These are phyloP conservation scores for Tetramorium bicarinatum DNA, from an alignment of 2,888 invertebrate genomes.

Conservation along the genomic window DNA sequence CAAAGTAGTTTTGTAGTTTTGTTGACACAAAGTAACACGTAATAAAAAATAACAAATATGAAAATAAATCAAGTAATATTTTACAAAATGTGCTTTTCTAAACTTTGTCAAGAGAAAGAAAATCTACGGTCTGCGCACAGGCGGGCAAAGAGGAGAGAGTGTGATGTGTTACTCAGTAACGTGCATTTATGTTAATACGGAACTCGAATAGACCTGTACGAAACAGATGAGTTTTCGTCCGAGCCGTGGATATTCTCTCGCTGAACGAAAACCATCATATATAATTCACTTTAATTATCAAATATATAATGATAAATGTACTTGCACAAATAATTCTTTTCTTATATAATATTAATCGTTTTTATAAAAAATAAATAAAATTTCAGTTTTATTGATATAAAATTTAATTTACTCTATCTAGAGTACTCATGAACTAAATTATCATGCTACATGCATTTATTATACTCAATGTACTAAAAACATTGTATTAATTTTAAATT, in stretches of 20 bases:
- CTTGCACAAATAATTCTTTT: conserved; percentile 6
- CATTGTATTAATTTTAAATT: neutral
- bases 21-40: neutral
- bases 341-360: neutral
- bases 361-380: conserved; percentile 16
- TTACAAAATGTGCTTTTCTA: neutral
- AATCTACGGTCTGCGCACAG: too few species aligned
- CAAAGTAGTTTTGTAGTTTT: neutral
- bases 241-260: too few species aligned
- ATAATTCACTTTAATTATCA: neutral
- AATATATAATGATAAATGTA: neutral
- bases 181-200: too few species aligned
- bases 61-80: conserved; percentile 1
- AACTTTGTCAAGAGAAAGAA: too few species aligned
- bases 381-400: neutral
- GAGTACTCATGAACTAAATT: neutral
- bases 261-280: neutral
- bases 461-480: neutral
- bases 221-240: too few species aligned
- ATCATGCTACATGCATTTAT: conserved; percentile 60
- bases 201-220: too few species aligned
- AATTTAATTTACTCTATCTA: conserved; percentile 13
- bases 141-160: too few species aligned
- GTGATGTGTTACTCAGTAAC: too few species aligned
- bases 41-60: neutral